These are phyloP conservation scores for Amphilophus citrinellus DNA, from an alignment of 2,113 vertebrate species.

Conservation along the genomic window DNA sequence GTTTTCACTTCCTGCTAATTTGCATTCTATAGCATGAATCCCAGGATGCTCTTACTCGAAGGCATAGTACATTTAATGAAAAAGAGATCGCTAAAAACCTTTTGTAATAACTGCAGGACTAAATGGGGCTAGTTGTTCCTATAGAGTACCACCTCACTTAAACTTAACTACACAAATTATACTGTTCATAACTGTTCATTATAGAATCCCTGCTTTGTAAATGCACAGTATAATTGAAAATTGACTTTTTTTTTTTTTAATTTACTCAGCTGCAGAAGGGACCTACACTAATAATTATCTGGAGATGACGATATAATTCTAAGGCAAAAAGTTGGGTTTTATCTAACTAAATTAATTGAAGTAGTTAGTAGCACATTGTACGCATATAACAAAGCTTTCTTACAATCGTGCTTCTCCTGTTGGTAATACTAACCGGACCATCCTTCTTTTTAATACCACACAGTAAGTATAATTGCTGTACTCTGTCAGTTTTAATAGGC, in stretches of 20 bases:
- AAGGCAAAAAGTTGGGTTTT: slow-evolving; percentile 24
- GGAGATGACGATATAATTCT: slow-evolving; percentile 20
- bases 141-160: background rate
- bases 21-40: background rate
- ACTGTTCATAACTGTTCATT: background rate
- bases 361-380: slow-evolving; percentile 16
- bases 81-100: background rate
- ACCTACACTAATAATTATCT: slow-evolving; percentile 18
- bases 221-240: background rate
- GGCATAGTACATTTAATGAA: background rate
- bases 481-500: slow-evolving; percentile 30
- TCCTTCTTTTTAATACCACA: slow-evolving; percentile 50
- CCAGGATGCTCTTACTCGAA: background rate
- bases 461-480: slow-evolving; percentile 22
- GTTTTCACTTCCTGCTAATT: background rate
- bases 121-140: background rate
- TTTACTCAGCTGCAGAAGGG: slow-evolving; percentile 4
- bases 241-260: background rate
- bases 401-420: slow-evolving; percentile 4
- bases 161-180: background rate
- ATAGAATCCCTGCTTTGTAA: slow-evolving; percentile 3
- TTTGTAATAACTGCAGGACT: background rate
- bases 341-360: slow-evolving; percentile 38
- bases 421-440: slow-evolving; percentile 27
- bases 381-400: slow-evolving; percentile 42